Conservation (phyloP, 2,888 invertebrate genomes). For the Parnassius apollo region DNA sequence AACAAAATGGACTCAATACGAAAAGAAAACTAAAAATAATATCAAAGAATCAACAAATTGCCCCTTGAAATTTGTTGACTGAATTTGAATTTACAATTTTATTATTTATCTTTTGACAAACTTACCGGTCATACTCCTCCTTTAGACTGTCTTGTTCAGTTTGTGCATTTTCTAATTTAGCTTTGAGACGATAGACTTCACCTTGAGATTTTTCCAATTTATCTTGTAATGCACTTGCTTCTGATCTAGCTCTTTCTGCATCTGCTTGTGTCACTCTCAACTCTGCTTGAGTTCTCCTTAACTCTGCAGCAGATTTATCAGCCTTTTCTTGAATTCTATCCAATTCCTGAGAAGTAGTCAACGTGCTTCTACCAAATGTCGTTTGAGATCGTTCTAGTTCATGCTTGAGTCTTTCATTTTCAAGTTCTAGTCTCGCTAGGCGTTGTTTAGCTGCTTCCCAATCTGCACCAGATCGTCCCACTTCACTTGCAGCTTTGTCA, state of each 20-base stretch:
- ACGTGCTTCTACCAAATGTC: conserved; percentile 90
- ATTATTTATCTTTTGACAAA: conserved; percentile 14
- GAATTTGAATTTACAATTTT: too few relatives aligned
- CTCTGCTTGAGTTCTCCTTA: conserved; percentile 94
- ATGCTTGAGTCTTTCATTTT: conserved; percentile 93
- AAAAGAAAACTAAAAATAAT: too few relatives aligned
- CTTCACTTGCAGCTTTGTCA: conserved; percentile 94
- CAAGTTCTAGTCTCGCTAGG: conserved; percentile 91
- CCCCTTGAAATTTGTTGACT: too few relatives aligned
- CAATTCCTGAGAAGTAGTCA: conserved; percentile 91
- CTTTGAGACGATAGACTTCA: conserved; percentile 96
- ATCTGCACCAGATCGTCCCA: conserved; percentile 93
- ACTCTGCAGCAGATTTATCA: conserved; percentile 91
- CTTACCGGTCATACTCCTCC: conserved; percentile 91
- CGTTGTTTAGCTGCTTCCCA: conserved; percentile 93
- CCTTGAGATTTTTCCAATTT: conserved; percentile 97
- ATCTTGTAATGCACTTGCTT: conserved; percentile 92
- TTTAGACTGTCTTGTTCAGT: conserved; percentile 95
- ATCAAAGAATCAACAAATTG: too few relatives aligned
- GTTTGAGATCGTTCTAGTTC: conserved; percentile 92
- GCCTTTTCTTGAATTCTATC: conserved; percentile 91
- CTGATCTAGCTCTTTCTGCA: conserved; percentile 91
- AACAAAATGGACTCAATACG: too few relatives aligned
- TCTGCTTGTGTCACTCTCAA: conserved; percentile 95
- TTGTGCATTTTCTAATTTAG: conserved; percentile 96